Percentiles rank a stretch among this genome's conserved stretches.
phyloP scores from a whole-genome alignment of 2,888 invertebrate genomes.

The Belgica antarctica region DNA sequence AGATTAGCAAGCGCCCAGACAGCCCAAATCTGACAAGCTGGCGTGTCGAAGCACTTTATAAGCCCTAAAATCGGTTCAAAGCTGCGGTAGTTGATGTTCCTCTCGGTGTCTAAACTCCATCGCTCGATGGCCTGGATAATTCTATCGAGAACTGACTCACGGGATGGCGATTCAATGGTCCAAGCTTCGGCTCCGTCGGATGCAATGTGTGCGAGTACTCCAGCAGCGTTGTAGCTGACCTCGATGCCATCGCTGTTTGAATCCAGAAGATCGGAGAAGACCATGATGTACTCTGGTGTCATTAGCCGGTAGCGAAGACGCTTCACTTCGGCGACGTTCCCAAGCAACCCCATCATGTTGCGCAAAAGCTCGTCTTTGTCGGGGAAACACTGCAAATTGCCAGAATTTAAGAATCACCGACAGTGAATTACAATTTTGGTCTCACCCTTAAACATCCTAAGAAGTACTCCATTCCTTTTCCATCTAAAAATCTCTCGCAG shows the following conservation, averaged over 20 bases:
- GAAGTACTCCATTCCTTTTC: conserved; percentile 87
- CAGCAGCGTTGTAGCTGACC: conserved; percentile 93
- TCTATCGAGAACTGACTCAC: conserved; percentile 68
- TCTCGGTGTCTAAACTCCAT: conserved; percentile 82
- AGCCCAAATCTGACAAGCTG: conserved; percentile 94
- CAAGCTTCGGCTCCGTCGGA: conserved; percentile 86
- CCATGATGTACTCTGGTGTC: conserved; percentile 77
- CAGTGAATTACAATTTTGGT: conserved; percentile 21
- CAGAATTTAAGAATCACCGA: not conserved
- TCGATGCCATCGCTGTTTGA: conserved; percentile 92
- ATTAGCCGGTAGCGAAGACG: conserved; percentile 77
- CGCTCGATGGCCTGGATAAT: conserved; percentile 80
- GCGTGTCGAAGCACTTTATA: conserved; percentile 78
- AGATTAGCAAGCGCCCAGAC: conserved; percentile 97
- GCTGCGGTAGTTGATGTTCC: conserved; percentile 95
- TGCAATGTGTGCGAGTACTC: conserved; percentile 92
- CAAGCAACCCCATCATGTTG: conserved; percentile 97
- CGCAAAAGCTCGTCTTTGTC: conserved; percentile 85
- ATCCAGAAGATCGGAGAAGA: conserved; percentile 82
- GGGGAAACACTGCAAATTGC: conserved; percentile 68
- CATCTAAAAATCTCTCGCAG: conserved; percentile 85
- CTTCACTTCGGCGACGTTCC: conserved; percentile 94
- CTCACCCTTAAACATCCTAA: conserved; percentile 77
- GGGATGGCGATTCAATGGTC: conserved; percentile 69
- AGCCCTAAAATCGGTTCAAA: conserved; percentile 91